Conservation (phyloP, 2,113 vertebrate genomes). For the Silurus glanis region DNA sequence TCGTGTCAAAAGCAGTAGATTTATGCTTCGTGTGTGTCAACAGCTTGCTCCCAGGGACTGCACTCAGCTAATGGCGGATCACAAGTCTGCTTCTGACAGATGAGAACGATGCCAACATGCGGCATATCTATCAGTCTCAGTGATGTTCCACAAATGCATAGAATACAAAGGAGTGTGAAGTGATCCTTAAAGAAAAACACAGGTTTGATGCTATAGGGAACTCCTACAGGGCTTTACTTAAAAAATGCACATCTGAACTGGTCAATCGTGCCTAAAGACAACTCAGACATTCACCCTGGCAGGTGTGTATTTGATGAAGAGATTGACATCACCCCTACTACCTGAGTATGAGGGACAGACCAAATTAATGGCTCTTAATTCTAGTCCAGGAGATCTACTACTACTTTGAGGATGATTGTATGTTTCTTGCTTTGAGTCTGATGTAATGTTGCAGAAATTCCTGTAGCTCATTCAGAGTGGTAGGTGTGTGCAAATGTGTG, state of each 20-base stretch:
- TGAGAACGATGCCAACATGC: constrained; percentile 59
- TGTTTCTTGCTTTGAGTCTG: background rate
- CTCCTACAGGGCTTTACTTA: background rate
- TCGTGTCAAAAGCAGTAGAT: constrained; percentile 65
- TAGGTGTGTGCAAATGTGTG: constrained; percentile 50
- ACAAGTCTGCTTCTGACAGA: constrained; percentile 67
- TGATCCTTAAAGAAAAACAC: background rate
- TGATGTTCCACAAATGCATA: constrained; percentile 22
- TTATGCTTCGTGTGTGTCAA: constrained; percentile 53
- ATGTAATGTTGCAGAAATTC: background rate
- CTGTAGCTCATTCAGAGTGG: background rate
- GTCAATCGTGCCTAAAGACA: background rate
- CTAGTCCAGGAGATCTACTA: background rate
- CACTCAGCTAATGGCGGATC: constrained; percentile 67
- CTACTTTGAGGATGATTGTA: background rate
- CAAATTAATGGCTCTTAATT: background rate
- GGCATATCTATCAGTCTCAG: constrained; percentile 51
- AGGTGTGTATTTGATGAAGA: background rate
- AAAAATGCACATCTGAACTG: background rate
- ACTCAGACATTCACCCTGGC: background rate
- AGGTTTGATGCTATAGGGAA: background rate
- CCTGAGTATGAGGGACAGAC: background rate
- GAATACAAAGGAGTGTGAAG: constrained; percentile 24
- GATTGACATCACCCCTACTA: background rate
- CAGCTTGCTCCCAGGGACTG: constrained; percentile 73